These are phyloP conservation scores for Ecdyonurus torrentis DNA, from an alignment of 2,888 invertebrate genomes.

Conservation along the genomic window DNA sequence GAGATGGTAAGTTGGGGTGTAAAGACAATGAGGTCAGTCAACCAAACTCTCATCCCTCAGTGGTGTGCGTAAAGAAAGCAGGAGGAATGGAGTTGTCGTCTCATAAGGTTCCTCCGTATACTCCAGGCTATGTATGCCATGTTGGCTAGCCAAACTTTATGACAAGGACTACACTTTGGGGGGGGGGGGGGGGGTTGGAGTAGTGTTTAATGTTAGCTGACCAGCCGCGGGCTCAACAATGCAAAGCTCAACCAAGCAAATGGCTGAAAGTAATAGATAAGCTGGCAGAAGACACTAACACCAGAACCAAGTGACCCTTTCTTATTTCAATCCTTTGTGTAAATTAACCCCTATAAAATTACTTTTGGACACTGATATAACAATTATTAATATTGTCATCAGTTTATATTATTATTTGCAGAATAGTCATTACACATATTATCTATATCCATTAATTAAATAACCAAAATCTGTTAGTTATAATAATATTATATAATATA, in stretches of 20 bases:
- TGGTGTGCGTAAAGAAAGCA: neutral
- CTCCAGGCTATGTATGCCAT: too few relatives aligned
- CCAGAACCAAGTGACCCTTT: neutral
- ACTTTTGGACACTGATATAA: neutral
- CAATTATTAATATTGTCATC: neutral
- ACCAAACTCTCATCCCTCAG: too few relatives aligned
- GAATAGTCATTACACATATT: too few relatives aligned
- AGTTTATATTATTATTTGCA: too few relatives aligned
- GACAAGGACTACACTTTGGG: too few relatives aligned
- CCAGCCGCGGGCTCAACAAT: neutral
- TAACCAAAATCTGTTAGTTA: too few relatives aligned
- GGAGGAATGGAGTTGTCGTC: neutral
- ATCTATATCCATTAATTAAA: too few relatives aligned
- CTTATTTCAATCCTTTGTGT: neutral
- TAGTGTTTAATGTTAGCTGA: too few relatives aligned
- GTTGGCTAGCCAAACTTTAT: too few relatives aligned
- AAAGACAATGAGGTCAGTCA: neutral
- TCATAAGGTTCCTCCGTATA: neutral
- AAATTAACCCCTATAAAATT: neutral
- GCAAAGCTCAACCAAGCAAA: neutral
- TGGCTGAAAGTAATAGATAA: neutral
- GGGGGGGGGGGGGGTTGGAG: neutral
- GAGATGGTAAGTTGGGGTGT: neutral
- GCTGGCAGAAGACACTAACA: neutral
- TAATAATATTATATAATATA: too few relatives aligned